These are phyloP conservation scores for Cassiopea xamachana DNA, from an alignment of 30 jellyfish, hydroid and myxozoan genomes.

Conservation along the genomic window DNA sequence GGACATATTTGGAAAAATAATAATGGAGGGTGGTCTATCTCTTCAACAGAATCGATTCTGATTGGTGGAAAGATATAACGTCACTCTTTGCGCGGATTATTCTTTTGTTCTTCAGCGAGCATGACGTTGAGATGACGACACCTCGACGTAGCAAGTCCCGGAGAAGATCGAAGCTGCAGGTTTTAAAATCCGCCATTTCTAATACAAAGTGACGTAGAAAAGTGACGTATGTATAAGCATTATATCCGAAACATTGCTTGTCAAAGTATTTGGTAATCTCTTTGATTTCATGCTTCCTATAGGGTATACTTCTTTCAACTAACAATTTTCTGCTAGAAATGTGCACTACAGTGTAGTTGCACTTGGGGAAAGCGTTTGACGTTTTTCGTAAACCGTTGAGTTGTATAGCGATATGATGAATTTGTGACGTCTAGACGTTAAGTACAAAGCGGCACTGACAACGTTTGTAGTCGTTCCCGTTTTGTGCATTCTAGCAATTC, in stretches of 20 bases:
- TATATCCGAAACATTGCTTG: slow-evolving; percentile 38
- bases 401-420: background rate
- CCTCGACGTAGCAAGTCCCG: slow-evolving; percentile 73
- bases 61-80: slow-evolving; percentile 69
- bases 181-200: slow-evolving; percentile 41
- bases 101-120: slow-evolving; percentile 73
- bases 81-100: slow-evolving; percentile 75
- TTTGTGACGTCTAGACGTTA: background rate
- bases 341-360: slow-evolving; percentile 1
- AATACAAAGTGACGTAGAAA: slow-evolving; percentile 82
- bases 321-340: background rate
- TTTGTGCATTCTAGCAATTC: too few species aligned
- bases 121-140: slow-evolving; percentile 83
- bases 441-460: background rate
- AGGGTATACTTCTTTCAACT: background rate
- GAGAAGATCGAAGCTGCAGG: slow-evolving; percentile 37
- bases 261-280: slow-evolving; percentile 4
- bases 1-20: slow-evolving; percentile 59
- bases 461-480: too few species aligned
- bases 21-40: background rate
- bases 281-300: background rate
- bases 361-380: background rate
- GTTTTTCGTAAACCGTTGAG: background rate
- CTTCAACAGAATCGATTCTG: slow-evolving; percentile 26
- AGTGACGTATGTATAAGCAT: slow-evolving; percentile 83